Conservation (phyloP, 2,113 vertebrate genomes). For the Dermatemys mawii region DNA sequence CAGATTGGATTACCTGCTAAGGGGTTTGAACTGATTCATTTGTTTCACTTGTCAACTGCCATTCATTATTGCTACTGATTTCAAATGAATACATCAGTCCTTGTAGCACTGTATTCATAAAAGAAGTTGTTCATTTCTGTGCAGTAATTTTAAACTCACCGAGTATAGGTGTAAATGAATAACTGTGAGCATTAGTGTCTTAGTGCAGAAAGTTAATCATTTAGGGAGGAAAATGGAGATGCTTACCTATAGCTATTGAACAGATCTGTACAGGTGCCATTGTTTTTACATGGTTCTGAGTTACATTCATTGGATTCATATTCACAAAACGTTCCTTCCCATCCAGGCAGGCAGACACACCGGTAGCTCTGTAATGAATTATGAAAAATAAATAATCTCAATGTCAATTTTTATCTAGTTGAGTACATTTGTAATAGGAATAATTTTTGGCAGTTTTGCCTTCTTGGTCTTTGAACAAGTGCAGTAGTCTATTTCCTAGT, state of each 20-base stretch:
- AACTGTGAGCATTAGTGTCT: neutral
- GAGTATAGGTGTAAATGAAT: neutral
- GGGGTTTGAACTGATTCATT: neutral
- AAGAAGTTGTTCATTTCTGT: neutral
- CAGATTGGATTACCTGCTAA: neutral
- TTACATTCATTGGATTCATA: conserved; percentile 82
- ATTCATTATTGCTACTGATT: neutral
- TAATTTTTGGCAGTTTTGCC: neutral
- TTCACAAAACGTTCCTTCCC: conserved; percentile 85
- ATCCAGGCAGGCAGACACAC: conserved; percentile 72
- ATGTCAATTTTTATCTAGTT: neutral
- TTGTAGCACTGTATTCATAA: neutral
- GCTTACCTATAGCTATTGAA: conserved; percentile 81
- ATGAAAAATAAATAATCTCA: neutral
- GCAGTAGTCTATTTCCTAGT: neutral
- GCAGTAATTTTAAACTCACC: neutral
- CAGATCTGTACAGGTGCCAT: conserved; percentile 82
- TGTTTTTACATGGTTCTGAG: conserved; percentile 84
- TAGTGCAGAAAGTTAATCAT: neutral
- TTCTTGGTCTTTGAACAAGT: neutral
- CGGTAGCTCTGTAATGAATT: conserved; percentile 57
- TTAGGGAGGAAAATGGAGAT: neutral
- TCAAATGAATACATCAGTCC: neutral
- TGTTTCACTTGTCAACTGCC: neutral
- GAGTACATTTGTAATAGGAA: neutral